A percentile compares a stretch with the other conserved stretches of the same genome.
Conservation (phyloP, 2,113 vertebrate species). For the Phaethon lepturus region DNA sequence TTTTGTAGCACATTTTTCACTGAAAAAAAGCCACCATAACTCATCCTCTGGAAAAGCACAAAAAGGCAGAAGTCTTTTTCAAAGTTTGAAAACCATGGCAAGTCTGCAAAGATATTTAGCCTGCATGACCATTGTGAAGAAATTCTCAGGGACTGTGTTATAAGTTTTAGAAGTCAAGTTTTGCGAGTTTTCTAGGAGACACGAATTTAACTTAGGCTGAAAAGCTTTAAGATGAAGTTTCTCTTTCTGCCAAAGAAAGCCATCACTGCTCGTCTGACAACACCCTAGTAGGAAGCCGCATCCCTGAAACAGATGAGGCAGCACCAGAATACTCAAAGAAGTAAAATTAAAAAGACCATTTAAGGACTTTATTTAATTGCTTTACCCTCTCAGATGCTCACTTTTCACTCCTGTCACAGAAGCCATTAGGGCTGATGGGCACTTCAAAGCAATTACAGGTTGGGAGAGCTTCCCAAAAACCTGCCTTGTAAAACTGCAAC, state of each 20-base stretch:
- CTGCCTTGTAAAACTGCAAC: neutral
- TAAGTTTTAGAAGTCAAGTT: neutral
- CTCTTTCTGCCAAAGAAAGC: neutral
- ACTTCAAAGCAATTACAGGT: neutral
- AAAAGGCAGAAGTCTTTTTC: neutral
- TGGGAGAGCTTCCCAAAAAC: neutral
- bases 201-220: neutral
- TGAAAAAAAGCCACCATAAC: neutral
- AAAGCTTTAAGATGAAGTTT: neutral
- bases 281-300: fast-evolving
- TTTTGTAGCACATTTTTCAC: neutral
- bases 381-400: neutral
- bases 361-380: neutral
- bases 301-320: neutral
- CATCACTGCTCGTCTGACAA: neutral
- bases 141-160: neutral
- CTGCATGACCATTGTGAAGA: neutral
- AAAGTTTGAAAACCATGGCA: neutral
- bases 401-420: neutral
- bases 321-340: neutral
- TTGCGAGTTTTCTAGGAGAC: neutral
- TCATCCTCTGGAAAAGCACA: neutral
- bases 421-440: neutral
- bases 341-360: neutral
- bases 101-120: neutral